Evolutionary conservation across 2,113 vertebrate species (phyloP).

Genomic region (Danionella cerebrum): DNA sequence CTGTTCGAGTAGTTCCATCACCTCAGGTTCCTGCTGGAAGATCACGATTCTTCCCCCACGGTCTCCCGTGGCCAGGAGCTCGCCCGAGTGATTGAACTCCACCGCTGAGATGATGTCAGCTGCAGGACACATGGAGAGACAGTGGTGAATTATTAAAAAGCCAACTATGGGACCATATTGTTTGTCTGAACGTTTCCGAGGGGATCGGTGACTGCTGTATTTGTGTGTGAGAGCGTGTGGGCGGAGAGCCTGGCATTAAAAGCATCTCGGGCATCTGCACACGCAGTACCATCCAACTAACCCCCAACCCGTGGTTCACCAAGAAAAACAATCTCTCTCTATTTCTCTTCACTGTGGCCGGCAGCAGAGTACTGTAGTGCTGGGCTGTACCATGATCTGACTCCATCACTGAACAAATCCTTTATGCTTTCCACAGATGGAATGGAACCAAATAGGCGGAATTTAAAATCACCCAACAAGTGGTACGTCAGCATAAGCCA

Average conservation of each 20-base stretch:
- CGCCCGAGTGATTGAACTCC: conserved; percentile 97
- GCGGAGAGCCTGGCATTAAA: conserved; percentile 10
- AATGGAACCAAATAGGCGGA: neutral
- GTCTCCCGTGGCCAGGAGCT: conserved; percentile 92
- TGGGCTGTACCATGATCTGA: conserved; percentile 11
- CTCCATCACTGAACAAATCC: neutral
- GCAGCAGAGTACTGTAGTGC: conserved; percentile 25
- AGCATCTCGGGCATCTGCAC: conserved; percentile 15
- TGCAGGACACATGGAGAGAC: conserved; percentile 48
- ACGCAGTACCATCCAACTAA: neutral
- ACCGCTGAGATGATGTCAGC: conserved; percentile 97
- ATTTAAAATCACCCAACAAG: neutral
- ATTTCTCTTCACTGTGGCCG: neutral
- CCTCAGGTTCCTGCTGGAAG: conserved; percentile 96
- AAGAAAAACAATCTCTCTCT: conserved; percentile 6
- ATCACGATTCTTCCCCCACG: conserved; percentile 95
- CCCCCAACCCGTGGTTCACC: neutral
- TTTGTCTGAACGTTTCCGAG: neutral
- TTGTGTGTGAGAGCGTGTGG: conserved; percentile 4
- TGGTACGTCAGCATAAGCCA: too few species aligned
- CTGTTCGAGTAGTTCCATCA: too few species aligned
- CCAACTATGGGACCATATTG: conserved; percentile 1
- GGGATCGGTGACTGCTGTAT: neutral
- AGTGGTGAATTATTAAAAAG: neutral
- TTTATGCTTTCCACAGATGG: neutral